Evolutionary conservation across 2,113 vertebrate species (phyloP), one percentile per base, ranked within the genome.

Genomic region (Ardeotis arabs): DNA sequence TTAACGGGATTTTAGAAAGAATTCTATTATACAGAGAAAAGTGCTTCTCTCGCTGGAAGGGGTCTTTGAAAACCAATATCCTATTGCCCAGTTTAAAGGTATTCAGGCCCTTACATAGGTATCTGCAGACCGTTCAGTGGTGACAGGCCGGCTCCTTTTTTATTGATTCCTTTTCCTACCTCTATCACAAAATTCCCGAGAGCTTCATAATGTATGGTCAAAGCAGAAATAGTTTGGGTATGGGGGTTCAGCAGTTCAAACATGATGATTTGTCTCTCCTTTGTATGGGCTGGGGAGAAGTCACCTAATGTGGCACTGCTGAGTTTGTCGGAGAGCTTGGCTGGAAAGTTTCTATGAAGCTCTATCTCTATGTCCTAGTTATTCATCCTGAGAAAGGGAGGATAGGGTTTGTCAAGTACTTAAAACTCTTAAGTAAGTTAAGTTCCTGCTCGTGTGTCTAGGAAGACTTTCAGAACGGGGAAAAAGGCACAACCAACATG

Each of bases 301-400:
- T 52, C 52, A 55, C 52, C 21, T 67, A 25, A 53, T 0, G 39
- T 69, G 52, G 18, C 21, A 29, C 23, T 58, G 67, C 33, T 25
- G 66, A 76, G 29, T 25, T 52, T 39, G 35, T 8, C 29, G 19
- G 31, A 31, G 33, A 37, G 22, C 27, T 37, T 9, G 72, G 15
- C 64, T 77, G 35, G 27, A 25, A 81, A 58, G 41, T 14, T 64
- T 22, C 28, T 27, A 4, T 6, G 31, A 67, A 70, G 22, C 18
- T 86, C 45, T 28, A 77, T 19, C 0, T 2, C 35, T 67, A 17
- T 0, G 0, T 62, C 31, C 73, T 24, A 58, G 59, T 58, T 81
- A 58, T 25, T 60, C 31, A 50, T 33, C 37, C 52, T 64, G 29
- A 59, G 28, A 33, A 63, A 59, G 14, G 12, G 4, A 7, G 5